These are phyloP conservation scores for Litocranius walleri DNA, from an alignment of 2,113 vertebrate genomes.

Conservation along the genomic window DNA sequence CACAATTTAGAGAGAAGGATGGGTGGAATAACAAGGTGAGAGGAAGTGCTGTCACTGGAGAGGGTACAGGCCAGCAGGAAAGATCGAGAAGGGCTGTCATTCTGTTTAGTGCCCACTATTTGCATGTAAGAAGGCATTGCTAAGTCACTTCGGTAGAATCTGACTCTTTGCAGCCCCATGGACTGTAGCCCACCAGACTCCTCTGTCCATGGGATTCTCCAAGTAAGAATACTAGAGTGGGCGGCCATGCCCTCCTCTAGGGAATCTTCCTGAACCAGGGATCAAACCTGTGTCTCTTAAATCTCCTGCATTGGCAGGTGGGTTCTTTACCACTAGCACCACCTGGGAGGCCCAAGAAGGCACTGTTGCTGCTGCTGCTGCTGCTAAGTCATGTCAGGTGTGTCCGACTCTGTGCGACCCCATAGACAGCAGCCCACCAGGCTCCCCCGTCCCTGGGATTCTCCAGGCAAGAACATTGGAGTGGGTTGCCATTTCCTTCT, in stretches of 20 bases:
- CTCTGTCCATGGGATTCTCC: neutral
- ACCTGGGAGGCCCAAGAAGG: neutral
- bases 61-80: neutral
- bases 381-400: rapidly evolving
- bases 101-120: neutral
- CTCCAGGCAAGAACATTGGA: neutral
- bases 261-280: neutral
- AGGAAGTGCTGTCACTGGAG: neutral
- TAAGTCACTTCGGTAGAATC: neutral
- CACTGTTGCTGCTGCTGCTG: neutral
- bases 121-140: neutral
- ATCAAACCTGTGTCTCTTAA: neutral
- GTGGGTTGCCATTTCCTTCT: neutral
- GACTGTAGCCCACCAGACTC: neutral
- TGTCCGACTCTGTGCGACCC: neutral
- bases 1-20: neutral
- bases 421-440: neutral
- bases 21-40: too few relatives aligned
- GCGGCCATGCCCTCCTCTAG: neutral
- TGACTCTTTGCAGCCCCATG: neutral
- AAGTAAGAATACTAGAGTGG: neutral
- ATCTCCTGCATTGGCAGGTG: neutral
- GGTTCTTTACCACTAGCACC: neutral
- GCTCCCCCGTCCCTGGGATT: neutral
- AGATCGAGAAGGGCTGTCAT: neutral